Evolutionary conservation across 2,797 vertebrate species (phyloP).

Genomic region (Leucoraja ocellata): DNA sequence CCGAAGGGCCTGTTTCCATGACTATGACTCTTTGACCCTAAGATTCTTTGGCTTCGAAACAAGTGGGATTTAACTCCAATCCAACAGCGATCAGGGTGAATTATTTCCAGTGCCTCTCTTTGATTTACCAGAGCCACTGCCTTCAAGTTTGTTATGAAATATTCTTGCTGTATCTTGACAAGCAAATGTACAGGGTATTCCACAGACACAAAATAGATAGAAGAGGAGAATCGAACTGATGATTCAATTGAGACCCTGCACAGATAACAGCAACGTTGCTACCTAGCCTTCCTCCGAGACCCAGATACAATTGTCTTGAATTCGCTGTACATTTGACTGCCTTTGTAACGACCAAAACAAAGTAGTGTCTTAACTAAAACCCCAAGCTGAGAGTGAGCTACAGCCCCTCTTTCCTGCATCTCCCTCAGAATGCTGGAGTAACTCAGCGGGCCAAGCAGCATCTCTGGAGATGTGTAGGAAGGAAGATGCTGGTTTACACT

Average conservation of each 20-base stretch:
- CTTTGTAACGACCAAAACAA: neutral
- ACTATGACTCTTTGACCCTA: no score
- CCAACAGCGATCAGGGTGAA: neutral
- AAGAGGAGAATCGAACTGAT: neutral
- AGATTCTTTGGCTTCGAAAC: neutral
- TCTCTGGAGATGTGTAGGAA: no score
- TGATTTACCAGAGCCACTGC: neutral
- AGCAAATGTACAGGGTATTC: neutral
- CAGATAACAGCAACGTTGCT: neutral
- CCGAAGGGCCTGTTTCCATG: no score
- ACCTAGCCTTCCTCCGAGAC: neutral
- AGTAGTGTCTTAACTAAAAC: neutral
- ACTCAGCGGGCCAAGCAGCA: neutral
- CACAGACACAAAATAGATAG: neutral
- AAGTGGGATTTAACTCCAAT: neutral
- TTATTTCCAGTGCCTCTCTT: neutral
- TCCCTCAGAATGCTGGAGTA: neutral
- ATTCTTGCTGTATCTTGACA: neutral
- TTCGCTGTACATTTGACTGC: neutral
- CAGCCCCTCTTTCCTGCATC: neutral
- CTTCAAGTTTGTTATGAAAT: neutral
- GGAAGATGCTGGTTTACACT: no score
- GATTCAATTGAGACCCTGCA: neutral
- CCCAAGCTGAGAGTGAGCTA: neutral
- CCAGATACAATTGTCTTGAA: no score